A percentile compares a stretch with the other conserved stretches of the same genome.
These are phyloP conservation scores for Dicranocentrus wangi DNA, from an alignment of 2,888 invertebrate species.

Conservation along the genomic window DNA sequence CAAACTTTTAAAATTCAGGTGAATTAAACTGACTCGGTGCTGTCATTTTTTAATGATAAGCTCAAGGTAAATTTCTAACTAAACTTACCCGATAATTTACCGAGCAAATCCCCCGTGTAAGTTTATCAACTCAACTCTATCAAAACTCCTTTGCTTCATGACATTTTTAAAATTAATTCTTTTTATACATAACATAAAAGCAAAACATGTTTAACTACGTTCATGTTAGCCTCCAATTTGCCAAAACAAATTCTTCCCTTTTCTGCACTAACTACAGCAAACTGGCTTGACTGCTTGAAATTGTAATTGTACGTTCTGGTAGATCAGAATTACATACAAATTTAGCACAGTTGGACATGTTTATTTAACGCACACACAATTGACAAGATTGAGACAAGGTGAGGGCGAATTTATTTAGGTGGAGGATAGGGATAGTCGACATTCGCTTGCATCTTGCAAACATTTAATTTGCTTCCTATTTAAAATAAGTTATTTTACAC, in stretches of 20 bases:
- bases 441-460: neutral
- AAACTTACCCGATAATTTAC: too few relatives aligned
- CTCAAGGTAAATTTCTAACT: too few relatives aligned
- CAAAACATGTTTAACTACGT: neutral
- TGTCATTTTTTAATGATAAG: too few relatives aligned
- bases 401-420: neutral
- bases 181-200: neutral
- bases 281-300: conserved; percentile 48
- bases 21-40: too few relatives aligned
- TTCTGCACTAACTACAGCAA: conserved; percentile 20
- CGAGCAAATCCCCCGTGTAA: too few relatives aligned
- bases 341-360: conserved; percentile 7
- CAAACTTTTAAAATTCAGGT: neutral
- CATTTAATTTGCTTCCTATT: neutral
- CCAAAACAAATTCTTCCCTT: neutral
- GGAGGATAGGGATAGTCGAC: neutral
- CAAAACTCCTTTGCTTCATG: too few relatives aligned
- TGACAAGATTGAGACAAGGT: neutral
- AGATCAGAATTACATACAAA: neutral
- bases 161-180: too few relatives aligned
- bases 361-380: neutral
- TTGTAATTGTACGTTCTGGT: conserved; percentile 35
- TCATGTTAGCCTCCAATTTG: neutral
- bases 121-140: too few relatives aligned
- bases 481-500: conserved; percentile 3